Conservation (phyloP, 2,797 vertebrate genomes). For the Sebastes ruberrimus region DNA sequence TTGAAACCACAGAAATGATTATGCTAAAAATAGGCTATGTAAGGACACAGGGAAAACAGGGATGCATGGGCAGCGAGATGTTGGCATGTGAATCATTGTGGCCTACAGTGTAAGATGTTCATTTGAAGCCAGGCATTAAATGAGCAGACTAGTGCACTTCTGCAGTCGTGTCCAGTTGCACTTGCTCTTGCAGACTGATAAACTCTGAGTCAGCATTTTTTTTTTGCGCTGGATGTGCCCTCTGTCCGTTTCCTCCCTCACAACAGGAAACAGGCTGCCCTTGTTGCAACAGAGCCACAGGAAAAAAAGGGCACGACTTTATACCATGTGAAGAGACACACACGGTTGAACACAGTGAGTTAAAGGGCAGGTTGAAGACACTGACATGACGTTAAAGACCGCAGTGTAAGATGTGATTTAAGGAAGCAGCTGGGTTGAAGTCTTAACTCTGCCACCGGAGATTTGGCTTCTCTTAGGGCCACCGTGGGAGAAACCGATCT, state of each 20-base stretch:
- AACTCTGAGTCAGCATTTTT: slow-evolving; percentile 65
- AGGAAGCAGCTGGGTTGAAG: slow-evolving; percentile 31
- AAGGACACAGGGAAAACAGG: background rate
- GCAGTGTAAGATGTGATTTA: slow-evolving; percentile 9
- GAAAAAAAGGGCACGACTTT: background rate
- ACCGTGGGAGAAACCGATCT: slow-evolving; percentile 32
- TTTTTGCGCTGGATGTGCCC: slow-evolving; percentile 21
- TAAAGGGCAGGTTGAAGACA: slow-evolving; percentile 7
- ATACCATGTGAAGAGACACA: background rate
- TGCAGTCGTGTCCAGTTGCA: slow-evolving; percentile 72
- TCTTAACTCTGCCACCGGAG: slow-evolving; percentile 38
- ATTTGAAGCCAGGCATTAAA: slow-evolving; percentile 55
- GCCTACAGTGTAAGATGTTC: slow-evolving; percentile 14
- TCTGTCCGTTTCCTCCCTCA: slow-evolving; percentile 54
- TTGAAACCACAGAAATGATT: slow-evolving; percentile 4
- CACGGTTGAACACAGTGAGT: background rate
- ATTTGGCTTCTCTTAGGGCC: slow-evolving; percentile 28
- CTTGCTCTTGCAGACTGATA: slow-evolving; percentile 72
- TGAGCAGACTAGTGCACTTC: slow-evolving; percentile 44
- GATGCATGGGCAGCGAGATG: background rate
- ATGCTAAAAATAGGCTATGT: background rate
- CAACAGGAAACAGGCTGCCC: slow-evolving; percentile 70
- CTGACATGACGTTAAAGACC: slow-evolving; percentile 1
- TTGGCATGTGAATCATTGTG: background rate
- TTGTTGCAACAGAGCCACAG: slow-evolving; percentile 45